Evolutionary conservation across 2,797 vertebrate genomes (phyloP).

Genomic region (Iguana delicatissima): DNA sequence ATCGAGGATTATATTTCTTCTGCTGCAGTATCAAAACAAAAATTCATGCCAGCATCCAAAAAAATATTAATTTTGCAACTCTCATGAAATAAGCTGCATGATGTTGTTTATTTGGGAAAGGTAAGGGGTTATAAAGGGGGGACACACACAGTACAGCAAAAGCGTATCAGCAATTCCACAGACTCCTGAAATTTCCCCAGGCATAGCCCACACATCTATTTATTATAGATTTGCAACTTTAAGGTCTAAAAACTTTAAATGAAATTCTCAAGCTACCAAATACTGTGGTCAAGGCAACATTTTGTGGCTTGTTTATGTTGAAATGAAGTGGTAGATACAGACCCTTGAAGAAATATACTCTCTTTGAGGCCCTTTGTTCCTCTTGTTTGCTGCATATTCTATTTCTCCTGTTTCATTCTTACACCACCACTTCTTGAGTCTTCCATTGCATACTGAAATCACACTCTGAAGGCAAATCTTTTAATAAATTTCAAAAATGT

Average conservation of each 20-base stretch:
- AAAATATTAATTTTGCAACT: background rate
- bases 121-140: background rate
- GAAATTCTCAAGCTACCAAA: background rate
- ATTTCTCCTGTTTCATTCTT: background rate
- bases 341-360: background rate
- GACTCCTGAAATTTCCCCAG: background rate
- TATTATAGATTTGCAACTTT: background rate
- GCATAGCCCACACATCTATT: background rate
- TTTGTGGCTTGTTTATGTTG: background rate
- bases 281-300: background rate
- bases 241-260: background rate
- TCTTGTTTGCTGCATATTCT: background rate
- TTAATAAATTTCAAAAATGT: background rate
- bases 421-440: background rate
- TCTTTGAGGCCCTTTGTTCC: background rate
- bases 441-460: background rate
- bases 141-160: background rate
- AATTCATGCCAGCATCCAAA: background rate
- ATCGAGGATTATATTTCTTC: background rate
- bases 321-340: background rate
- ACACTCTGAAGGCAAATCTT: background rate
- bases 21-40: background rate
- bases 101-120: background rate
- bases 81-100: background rate
- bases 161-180: too few relatives aligned